phyloP scores from a whole-genome alignment of 2,113 vertebrate species.

The Otolemur garnettii region DNA sequence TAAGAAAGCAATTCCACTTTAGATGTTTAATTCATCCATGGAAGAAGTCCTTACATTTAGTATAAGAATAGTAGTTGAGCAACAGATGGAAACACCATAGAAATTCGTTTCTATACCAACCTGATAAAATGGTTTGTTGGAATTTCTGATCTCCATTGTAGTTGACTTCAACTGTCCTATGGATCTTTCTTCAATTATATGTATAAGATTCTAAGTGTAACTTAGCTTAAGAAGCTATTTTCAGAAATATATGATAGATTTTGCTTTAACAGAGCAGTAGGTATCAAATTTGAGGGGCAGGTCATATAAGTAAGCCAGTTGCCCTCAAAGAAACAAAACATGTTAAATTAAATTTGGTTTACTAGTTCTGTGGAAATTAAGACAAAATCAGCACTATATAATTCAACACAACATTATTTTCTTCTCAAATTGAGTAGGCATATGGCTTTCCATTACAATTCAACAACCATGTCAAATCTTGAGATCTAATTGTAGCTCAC shows the following conservation, averaged over 20 bases:
- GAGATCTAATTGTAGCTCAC: constrained; percentile 65
- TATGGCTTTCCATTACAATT: constrained; percentile 75
- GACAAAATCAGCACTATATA: not conserved
- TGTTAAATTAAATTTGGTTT: not conserved
- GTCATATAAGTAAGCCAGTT: not conserved
- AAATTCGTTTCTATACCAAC: not conserved
- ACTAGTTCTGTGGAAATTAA: not conserved
- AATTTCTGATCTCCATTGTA: not conserved
- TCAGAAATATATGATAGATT: not conserved
- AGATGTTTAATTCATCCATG: not conserved
- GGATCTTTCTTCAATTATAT: not conserved
- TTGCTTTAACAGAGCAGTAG: not conserved
- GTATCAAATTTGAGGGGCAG: not conserved
- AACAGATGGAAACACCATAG: not conserved
- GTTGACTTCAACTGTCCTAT: not conserved
- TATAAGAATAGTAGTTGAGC: not conserved
- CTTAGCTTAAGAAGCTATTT: not conserved
- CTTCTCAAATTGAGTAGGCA: constrained; percentile 55
- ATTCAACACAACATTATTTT: constrained; percentile 41
- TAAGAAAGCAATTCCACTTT: not conserved
- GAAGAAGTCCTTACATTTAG: not conserved
- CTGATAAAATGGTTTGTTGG: not conserved
- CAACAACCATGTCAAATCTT: constrained; percentile 69
- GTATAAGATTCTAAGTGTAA: not conserved
- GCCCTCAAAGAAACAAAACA: not conserved